phyloP scores from a whole-genome alignment of 1,140 invertebrate species.

The Macrocentrus cingulum region DNA sequence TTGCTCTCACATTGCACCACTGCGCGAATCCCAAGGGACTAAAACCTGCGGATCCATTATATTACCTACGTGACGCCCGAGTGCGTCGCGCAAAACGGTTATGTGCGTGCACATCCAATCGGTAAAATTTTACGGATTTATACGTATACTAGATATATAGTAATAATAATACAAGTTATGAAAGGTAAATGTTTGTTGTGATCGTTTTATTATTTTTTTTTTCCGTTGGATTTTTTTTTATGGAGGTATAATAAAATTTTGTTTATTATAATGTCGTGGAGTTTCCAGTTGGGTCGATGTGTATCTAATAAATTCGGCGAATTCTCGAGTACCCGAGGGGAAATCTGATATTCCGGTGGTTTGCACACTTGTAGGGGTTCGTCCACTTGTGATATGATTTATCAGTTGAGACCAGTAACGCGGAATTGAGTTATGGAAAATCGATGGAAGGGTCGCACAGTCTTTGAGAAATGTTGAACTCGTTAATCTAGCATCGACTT shows the following conservation, averaged over 20 bases:
- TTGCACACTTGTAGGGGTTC: conserved; percentile 9
- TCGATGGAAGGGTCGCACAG: conserved; percentile 13
- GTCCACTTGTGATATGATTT: conserved; percentile 23
- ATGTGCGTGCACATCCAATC: neutral
- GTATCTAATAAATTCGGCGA: no score
- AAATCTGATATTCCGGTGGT: conserved; percentile 23
- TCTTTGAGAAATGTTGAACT: conserved; percentile 16
- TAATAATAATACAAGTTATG: no score
- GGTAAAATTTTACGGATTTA: no score
- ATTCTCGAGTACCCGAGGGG: conserved; percentile 12
- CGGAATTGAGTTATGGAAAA: conserved; percentile 23
- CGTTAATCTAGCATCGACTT: conserved; percentile 12
- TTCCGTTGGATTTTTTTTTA: no score
- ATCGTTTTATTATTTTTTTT: no score
- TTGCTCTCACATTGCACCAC: conserved; percentile 8
- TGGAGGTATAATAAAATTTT: no score
- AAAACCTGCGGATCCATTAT: conserved; percentile 44
- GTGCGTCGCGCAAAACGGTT: conserved; percentile 7
- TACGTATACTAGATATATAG: no score
- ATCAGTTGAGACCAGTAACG: conserved; percentile 14
- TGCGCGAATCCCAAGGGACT: conserved; percentile 33
- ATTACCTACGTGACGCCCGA: conserved; percentile 33
- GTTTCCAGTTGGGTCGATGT: no score
- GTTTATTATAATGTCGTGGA: no score
- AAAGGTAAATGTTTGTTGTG: no score